Percentiles rank a stretch among this genome's conserved stretches.
Conservation (phyloP, 2,113 vertebrate genomes). For the Gambusia holbrooki region DNA sequence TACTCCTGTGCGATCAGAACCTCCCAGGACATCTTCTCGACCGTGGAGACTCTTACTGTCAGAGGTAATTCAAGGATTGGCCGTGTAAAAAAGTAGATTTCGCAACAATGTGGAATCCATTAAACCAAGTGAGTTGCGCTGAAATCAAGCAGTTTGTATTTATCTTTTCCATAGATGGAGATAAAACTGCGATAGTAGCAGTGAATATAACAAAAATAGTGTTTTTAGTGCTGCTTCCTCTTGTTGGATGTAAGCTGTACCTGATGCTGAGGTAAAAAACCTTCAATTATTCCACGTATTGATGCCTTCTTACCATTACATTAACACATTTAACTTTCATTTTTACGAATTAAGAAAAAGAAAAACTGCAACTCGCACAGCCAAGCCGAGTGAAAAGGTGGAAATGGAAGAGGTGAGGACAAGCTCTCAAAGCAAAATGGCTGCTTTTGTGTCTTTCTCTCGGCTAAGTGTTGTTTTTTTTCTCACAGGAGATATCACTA, state of each 20-base stretch:
- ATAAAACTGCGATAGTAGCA: not conserved
- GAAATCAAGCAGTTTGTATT: not conserved
- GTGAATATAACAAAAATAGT: not conserved
- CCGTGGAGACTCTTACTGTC: constrained; percentile 4
- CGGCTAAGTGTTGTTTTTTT: not conserved
- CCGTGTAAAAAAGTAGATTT: not conserved
- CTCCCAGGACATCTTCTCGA: not conserved
- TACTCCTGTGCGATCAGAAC: constrained; percentile 19
- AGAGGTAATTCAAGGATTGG: constrained; percentile 2
- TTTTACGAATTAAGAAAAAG: not conserved
- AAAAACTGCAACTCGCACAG: not conserved
- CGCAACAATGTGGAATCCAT: not conserved
- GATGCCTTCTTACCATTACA: not conserved
- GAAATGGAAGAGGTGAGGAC: not conserved
- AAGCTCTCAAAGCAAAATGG: not conserved
- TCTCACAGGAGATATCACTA: not conserved
- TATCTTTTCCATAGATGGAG: not conserved
- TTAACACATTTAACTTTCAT: not conserved
- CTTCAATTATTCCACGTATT: not conserved
- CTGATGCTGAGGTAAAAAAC: constrained; percentile 6
- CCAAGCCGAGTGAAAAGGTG: not conserved
- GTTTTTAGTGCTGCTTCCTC: not conserved
- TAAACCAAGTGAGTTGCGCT: not conserved
- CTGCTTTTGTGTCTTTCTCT: not conserved
- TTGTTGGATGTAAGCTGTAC: not conserved